Base-by-base conservation (phyloP, 2,888 invertebrate genomes). In the Sarcophaga subvicina region DNA sequence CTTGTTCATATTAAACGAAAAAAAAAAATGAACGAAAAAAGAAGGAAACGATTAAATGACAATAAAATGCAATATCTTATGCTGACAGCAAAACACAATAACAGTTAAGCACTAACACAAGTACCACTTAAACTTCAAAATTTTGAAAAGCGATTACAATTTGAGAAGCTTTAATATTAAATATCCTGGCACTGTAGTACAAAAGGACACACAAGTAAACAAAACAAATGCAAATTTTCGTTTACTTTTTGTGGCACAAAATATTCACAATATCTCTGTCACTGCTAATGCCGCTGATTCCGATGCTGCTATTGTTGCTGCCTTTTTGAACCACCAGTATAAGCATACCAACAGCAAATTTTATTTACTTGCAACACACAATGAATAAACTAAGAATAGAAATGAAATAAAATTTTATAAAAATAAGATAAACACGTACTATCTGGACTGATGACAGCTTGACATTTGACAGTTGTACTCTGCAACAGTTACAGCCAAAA, bases 401-500 rank as follows among this genome's bases (percentile, higher is more conserved):
- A 12, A 54, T 54, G 5, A 54, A 54, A 54, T 54, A 54, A 54
- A 54, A 54, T 4, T 4, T 14, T 49, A 70, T 17, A 76, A 84
- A 84, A 76, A 62, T 77, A 80, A 86, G 83, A 86, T 86, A 86
- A 86, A 86, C 86, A 86, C 86, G 86, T 86, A 80, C 80, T 77
- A 80, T 86, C 76, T 83, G 86, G 63, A 83, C 83, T 86, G 86
- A 80, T 86, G 86, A 86, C 86, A 83, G 87, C 78, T 87, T 85
- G 83, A 79, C 82, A 80, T 78, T 83, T 83, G 85, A 85, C 85
- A 79, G 88, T 85, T 83, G 85, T 83, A 79, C 64, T 80, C 77
- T 86, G 78, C 79, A 85, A 86, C 75, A 85, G 80, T 83, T 83
- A 70, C 70, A 78, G 67, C 66, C 27, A 60, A 78, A 63, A 71